Conservation (phyloP, 2,797 vertebrate genomes). For the Peromyscus aztecus region DNA sequence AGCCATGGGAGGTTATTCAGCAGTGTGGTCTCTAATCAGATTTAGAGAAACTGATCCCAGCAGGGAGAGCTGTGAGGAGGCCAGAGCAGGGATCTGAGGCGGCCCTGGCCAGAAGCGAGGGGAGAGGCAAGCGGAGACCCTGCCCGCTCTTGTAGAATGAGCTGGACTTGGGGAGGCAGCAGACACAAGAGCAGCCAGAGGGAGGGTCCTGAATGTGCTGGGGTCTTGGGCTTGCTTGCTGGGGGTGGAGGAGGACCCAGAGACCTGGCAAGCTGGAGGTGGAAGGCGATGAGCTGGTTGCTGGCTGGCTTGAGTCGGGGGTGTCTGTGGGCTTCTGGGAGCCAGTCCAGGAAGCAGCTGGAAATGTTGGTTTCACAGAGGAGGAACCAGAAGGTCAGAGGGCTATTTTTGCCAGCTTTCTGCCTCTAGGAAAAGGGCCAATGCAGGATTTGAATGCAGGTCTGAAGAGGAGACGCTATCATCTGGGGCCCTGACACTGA, state of each 20-base stretch:
- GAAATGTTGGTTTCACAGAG: constrained; percentile 20
- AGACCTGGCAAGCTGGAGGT: neutral
- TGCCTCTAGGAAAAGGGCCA: neutral
- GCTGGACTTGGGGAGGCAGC: neutral
- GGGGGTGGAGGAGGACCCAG: neutral
- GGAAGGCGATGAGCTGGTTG: neutral
- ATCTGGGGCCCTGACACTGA: neutral
- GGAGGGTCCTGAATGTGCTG: fast-evolving
- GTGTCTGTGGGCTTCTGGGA: constrained; percentile 39
- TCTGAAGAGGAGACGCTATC: neutral
- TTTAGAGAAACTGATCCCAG: constrained; percentile 32
- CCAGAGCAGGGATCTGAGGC: neutral
- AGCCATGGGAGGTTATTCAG: constrained; percentile 37
- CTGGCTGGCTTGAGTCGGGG: neutral
- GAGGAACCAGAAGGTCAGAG: constrained; percentile 39
- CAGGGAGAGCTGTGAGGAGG: neutral
- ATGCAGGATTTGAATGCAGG: neutral
- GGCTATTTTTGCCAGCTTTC: constrained; percentile 15
- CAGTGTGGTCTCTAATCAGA: neutral
- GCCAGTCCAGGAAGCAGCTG: constrained; percentile 50
- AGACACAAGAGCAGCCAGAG: neutral
- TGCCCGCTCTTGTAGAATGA: neutral
- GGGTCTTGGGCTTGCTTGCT: neutral
- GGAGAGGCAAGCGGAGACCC: neutral
- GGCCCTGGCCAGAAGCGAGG: neutral